Base-by-base conservation (phyloP, 2,888 invertebrate species). In the Drosophila quinaria region DNA sequence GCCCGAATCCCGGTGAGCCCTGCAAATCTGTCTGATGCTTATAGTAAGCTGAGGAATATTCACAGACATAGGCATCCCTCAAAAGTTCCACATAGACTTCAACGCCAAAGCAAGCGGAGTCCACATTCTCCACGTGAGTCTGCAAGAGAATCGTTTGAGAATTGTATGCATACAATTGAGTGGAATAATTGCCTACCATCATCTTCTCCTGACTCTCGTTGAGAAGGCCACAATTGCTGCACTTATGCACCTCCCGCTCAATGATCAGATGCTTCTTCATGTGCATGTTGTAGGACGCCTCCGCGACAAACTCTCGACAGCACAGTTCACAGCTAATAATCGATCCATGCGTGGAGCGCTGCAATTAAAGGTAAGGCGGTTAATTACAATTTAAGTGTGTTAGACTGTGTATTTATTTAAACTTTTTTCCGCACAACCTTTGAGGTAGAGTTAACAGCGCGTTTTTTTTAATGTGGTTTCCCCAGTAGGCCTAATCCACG, bases 21-120 rank as follows among this genome's bases (percentile, higher is more conserved):
- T n/a, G 78, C 33, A 92, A 69, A 50, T 87, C 79, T 0, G 71
- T 54, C 6, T 81, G 78, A n/a, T 71, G 69, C 42, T 83, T 86
- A 55, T 80, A 92, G 60, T 91, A 90, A 3, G 80, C 29, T 3
- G 91, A 89, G 62, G 92, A 92, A 65, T 81, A 91, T 74, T 92
- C 92, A 62, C 92, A 92, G 1, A 87, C 70, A 54, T 83, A 92
- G 8, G 87, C 90, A 51, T 81, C 67, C 2, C 81, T 74, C 0
- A 87, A 39, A n/a, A 81, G 35, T 35, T 86, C 81, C 33, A 67
- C 63, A 25, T 72, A 67, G 31, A 83, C 55, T 3, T 70, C 63
- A 0, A 73, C 62, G 8, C 77, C 64, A 55, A 66, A 74, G 46
- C 90, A 83, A 0, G 52, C 25, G 0, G 69, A 49, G n/a, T n/a